Conservation (phyloP, 2,888 invertebrate genomes). For the Xestia sexstrigata region DNA sequence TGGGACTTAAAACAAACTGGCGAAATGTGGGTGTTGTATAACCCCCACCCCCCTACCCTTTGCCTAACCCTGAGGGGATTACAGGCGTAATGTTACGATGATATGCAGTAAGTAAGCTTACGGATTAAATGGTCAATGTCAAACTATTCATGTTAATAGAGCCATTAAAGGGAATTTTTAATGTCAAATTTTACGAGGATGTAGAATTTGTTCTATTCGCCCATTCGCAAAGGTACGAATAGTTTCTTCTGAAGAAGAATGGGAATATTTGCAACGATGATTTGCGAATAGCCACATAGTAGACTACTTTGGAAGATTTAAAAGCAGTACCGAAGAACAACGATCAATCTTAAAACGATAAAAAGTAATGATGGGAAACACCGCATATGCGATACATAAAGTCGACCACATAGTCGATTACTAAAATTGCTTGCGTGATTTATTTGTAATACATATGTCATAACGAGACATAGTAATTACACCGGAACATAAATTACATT, state of each 20-base stretch:
- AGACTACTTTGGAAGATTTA: not conserved
- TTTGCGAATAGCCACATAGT: not conserved
- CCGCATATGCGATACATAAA: not conserved
- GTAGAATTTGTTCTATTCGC: not conserved
- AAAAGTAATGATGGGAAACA: conserved; percentile 5
- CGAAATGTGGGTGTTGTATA: too few species aligned
- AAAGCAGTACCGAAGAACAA: not conserved
- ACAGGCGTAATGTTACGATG: too few species aligned
- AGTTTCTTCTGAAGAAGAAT: not conserved
- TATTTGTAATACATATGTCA: conserved; percentile 38
- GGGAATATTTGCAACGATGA: not conserved
- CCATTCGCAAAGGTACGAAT: not conserved
- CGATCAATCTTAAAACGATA: not conserved
- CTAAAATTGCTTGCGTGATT: conserved; percentile 33
- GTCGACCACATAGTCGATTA: not conserved
- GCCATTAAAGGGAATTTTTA: too few species aligned
- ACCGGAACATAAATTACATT: conserved; percentile 34
- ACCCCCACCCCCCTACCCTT: too few species aligned
- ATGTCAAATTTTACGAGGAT: not conserved
- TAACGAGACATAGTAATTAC: conserved; percentile 45
- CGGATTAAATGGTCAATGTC: too few species aligned
- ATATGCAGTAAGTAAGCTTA: too few species aligned
- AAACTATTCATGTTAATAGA: too few species aligned
- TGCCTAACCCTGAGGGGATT: too few species aligned
- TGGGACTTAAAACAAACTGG: too few species aligned